These are phyloP conservation scores for Dicycla oo DNA, from an alignment of 2,888 invertebrate species.

Conservation along the genomic window DNA sequence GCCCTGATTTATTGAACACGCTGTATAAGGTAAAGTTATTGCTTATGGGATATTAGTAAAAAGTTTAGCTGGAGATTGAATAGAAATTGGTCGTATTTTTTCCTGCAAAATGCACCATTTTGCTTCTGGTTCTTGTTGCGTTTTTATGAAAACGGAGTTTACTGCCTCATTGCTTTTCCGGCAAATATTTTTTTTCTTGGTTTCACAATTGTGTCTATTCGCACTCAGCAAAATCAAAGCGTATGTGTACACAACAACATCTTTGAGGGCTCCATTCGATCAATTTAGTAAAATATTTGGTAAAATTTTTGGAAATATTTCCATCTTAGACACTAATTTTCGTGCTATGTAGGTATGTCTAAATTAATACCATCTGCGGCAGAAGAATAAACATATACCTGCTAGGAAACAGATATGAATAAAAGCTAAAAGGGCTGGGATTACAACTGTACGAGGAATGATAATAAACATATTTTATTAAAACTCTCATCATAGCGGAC, in stretches of 20 bases:
- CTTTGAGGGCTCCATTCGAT: not conserved
- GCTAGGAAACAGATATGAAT: not conserved
- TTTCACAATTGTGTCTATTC: not conserved
- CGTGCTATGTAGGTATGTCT: not conserved
- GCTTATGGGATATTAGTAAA: conserved; percentile 58
- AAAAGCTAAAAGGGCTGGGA: not conserved
- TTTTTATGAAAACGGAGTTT: not conserved
- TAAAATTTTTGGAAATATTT: not conserved
- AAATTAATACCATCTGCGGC: not conserved
- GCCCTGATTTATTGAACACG: conserved; percentile 58
- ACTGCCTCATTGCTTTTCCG: not conserved
- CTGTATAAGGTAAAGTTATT: conserved; percentile 59
- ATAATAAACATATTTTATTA: conserved; percentile 8
- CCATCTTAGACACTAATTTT: not conserved
- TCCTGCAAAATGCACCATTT: not conserved
- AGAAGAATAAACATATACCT: not conserved
- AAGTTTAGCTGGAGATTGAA: conserved; percentile 42
- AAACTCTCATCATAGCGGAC: not conserved
- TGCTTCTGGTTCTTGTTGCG: conserved; percentile 22
- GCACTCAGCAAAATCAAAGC: not conserved
- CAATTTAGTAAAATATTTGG: not conserved
- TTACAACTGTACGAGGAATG: conserved; percentile 2
- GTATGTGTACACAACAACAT: not conserved
- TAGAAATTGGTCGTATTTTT: conserved; percentile 30
- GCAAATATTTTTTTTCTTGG: not conserved